phyloP scores from a whole-genome alignment of 2,888 invertebrate species.

The Ligdia adustata region DNA sequence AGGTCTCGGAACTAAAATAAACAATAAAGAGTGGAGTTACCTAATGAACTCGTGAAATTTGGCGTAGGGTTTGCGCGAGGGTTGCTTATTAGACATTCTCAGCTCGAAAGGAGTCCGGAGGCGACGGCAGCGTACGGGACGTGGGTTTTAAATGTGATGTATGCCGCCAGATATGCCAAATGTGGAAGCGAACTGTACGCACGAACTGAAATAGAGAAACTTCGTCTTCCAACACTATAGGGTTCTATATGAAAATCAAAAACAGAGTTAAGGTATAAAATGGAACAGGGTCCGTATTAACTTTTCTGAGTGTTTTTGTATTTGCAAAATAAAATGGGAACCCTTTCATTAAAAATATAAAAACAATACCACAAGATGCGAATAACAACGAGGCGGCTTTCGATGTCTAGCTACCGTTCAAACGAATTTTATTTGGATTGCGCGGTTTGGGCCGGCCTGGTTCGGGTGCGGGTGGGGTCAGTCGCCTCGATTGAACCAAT shows the following conservation, averaged over 20 bases:
- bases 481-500: conserved; percentile 74
- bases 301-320: conserved; percentile 53
- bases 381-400: not conserved
- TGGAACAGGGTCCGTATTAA: too few relatives aligned
- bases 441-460: conserved; percentile 55
- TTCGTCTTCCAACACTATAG: not conserved
- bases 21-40: conserved; percentile 66
- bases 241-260: not conserved
- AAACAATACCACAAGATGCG: conserved; percentile 82
- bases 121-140: conserved; percentile 47
- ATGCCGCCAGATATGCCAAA: conserved; percentile 16
- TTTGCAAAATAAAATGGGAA: conserved; percentile 78
- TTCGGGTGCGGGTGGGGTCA: conserved; percentile 50
- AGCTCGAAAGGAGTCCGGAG: conserved; percentile 56
- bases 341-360: conserved; percentile 81
- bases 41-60: conserved; percentile 73
- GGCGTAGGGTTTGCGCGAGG: conserved; percentile 61
- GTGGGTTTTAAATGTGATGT: conserved; percentile 50
- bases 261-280: not conserved
- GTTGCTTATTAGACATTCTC: conserved; percentile 71
- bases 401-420: conserved; percentile 53
- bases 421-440: conserved; percentile 78
- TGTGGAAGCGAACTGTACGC: conserved; percentile 27
- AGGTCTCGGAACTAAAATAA: conserved; percentile 63
- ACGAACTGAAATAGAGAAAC: conserved; percentile 21